Percentiles rank a stretch among this genome's conserved stretches.
Conservation (phyloP, 2,888 invertebrate species). For the Leptopilina syphax region DNA sequence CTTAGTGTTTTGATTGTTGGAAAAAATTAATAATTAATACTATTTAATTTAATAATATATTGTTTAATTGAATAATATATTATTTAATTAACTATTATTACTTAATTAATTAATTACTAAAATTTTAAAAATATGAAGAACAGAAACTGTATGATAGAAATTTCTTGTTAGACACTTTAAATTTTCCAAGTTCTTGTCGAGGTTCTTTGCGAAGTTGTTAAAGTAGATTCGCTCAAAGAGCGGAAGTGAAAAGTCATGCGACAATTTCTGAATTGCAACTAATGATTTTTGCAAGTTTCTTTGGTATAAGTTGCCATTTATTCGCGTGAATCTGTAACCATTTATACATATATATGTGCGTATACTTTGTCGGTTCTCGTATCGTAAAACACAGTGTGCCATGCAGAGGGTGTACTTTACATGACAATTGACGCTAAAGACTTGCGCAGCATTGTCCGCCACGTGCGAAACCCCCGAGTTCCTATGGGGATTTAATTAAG, state of each 20-base stretch:
- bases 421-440: conserved; percentile 77
- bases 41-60: too few species aligned
- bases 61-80: too few species aligned
- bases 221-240: not conserved
- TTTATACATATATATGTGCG: not conserved
- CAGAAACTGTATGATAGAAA: not conserved
- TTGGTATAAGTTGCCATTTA: conserved; percentile 24
- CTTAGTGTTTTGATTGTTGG: too few species aligned
- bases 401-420: conserved; percentile 74
- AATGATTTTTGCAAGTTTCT: conserved; percentile 40
- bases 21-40: too few species aligned
- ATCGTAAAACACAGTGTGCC: conserved; percentile 65
- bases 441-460: conserved; percentile 74
- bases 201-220: not conserved
- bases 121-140: too few species aligned
- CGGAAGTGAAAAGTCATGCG: conserved; percentile 6
- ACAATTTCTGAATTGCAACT: conserved; percentile 36
- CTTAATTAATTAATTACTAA: too few species aligned
- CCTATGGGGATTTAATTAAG: conserved; percentile 76
- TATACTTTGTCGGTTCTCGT: conserved; percentile 59
- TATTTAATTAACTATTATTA: too few species aligned
- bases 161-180: not conserved
- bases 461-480: conserved; percentile 73
- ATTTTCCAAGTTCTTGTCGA: not conserved
- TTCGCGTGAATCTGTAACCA: conserved; percentile 18